These are phyloP conservation scores for Antennarius maculatus DNA, from an alignment of 2,797 vertebrate species.

Conservation along the genomic window DNA sequence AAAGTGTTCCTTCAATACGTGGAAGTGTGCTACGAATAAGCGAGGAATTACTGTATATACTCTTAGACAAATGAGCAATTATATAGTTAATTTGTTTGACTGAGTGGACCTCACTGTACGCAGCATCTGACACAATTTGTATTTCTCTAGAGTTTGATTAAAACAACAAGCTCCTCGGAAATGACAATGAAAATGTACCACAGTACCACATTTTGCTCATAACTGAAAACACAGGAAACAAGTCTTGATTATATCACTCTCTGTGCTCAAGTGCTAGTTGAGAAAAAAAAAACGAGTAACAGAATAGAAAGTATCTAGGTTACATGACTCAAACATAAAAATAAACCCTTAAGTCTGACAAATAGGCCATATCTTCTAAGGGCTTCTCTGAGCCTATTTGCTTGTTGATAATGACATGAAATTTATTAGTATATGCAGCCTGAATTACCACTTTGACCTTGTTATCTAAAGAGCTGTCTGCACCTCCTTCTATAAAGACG, in stretches of 20 bases:
- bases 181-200: conserved; percentile 12
- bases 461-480: conserved; percentile 41
- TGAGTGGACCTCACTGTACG: conserved; percentile 22
- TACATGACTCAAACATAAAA: conserved; percentile 59
- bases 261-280: conserved; percentile 31
- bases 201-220: conserved; percentile 10
- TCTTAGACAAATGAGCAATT: neutral
- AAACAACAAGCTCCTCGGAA: conserved; percentile 25
- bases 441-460: conserved; percentile 36
- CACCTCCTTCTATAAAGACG: conserved; percentile 26
- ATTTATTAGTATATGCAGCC: conserved; percentile 43
- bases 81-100: conserved; percentile 14
- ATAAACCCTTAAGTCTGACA: conserved; percentile 59
- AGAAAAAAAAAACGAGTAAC: conserved; percentile 36
- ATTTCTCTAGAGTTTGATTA: conserved; percentile 15
- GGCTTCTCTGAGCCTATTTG: conserved; percentile 45
- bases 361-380: conserved; percentile 59
- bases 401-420: conserved; percentile 32
- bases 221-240: conserved; percentile 27
- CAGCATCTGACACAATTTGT: conserved; percentile 4
- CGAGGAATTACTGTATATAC: neutral
- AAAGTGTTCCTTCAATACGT: too few species aligned
- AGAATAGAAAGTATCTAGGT: conserved; percentile 51
- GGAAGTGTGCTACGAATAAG: too few species aligned
- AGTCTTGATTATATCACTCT: conserved; percentile 49